phyloP scores from a whole-genome alignment of 2,113 vertebrate species.

The Lipotes vexillifer region DNA sequence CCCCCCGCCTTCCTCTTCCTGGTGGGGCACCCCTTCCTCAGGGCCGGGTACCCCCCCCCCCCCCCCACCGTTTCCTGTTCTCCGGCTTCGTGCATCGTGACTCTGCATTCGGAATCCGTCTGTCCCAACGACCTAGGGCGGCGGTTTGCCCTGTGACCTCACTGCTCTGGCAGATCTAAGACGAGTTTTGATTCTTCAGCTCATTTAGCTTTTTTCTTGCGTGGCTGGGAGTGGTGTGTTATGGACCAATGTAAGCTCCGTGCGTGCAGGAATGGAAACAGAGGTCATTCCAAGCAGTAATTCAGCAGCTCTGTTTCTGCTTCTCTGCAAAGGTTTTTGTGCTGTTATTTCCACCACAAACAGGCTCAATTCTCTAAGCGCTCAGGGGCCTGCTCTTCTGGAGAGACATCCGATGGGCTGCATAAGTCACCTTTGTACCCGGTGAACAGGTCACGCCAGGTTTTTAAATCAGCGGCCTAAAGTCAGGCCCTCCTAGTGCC shows the following conservation, averaged over 20 bases:
- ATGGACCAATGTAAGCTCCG: neutral
- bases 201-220: rapidly evolving
- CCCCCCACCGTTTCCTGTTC: neutral
- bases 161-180: neutral
- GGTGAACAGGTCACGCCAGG: neutral
- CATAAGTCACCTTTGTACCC: rapidly evolving
- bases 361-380: rapidly evolving
- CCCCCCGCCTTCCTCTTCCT: no score
- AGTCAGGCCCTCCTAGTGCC: rapidly evolving
- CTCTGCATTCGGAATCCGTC: neutral
- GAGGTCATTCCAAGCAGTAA: neutral
- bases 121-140: neutral
- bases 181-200: neutral
- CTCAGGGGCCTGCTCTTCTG: neutral
- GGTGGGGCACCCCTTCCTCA: no score
- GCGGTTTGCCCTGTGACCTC: neutral
- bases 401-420: rapidly evolving
- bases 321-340: neutral
- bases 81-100: no score
- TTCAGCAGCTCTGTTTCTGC: neutral
- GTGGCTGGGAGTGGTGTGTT: rapidly evolving
- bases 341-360: neutral
- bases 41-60: no score
- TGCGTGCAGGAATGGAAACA: rapidly evolving
- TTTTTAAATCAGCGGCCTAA: no score